phyloP scores from a whole-genome alignment of 2,797 vertebrate genomes.

The Etheostoma nigrum region DNA sequence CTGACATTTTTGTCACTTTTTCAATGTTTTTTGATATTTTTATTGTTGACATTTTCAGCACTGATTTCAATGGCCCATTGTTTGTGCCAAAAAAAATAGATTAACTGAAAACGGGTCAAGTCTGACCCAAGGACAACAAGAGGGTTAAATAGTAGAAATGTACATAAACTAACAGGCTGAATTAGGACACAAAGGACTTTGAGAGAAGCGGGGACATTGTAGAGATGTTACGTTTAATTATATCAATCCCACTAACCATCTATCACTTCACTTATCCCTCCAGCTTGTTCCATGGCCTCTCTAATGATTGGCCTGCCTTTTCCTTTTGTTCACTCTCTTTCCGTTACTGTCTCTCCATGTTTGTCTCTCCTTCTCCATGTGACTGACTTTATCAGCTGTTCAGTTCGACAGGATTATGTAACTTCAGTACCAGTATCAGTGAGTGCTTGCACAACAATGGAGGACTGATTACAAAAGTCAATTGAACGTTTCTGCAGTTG shows the following conservation, averaged over 20 bases:
- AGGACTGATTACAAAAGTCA: no score
- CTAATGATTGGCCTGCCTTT: neutral
- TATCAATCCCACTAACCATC: slow-evolving; percentile 4
- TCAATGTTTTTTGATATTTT: no score
- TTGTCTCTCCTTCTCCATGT: neutral
- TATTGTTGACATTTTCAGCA: no score
- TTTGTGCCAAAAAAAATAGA: no score
- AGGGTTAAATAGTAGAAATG: no score
- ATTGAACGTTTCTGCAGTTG: no score
- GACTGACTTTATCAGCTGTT: slow-evolving; percentile 10
- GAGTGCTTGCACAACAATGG: neutral
- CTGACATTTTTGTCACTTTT: no score
- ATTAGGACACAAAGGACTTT: neutral
- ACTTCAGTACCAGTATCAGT: neutral
- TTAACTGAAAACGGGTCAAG: no score
- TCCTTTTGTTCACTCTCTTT: neutral
- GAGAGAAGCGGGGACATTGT: no score
- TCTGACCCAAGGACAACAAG: no score
- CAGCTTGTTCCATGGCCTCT: neutral
- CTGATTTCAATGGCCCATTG: no score
- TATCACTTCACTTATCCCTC: slow-evolving; percentile 9
- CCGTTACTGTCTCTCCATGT: neutral
- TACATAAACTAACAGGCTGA: neutral
- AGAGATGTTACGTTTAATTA: neutral
- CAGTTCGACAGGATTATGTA: neutral